Base-by-base conservation (phyloP, 2,888 invertebrate genomes). In the Eucera pruinosa region DNA sequence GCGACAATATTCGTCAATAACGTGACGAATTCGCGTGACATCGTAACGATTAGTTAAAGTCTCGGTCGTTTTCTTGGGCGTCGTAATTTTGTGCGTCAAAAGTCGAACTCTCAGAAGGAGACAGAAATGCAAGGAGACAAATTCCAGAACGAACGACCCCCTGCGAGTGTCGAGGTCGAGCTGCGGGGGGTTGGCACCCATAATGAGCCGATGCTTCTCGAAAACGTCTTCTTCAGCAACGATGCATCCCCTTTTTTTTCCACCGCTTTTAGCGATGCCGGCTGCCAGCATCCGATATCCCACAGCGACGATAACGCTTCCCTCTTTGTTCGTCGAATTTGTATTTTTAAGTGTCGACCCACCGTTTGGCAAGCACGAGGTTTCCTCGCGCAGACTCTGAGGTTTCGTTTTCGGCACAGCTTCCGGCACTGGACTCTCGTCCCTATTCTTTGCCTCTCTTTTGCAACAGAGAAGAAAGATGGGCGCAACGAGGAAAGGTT, bases 171-270 rank as follows among this genome's bases (percentile, higher is more conserved):
- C 81, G 88, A 90, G 88, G 89, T 86, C 86, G 80, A 87, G 84
- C 89, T 76, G 86, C 90, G 87, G 90, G 90, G 85, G 88, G 87
- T 88, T 90, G 89, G 88, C 89, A 88, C 81, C 87, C 89, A 87
- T 90, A 91, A 91, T 90, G 90, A 90, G 87, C 80, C 89, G 81
- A 83, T 78, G 84, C 78, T 87, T 83, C 85, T 83, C 85, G 79
- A 84, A 81, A 78, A 72, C 75, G 76, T 82, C 83, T 71, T 70
- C 65, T 66, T 80, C 80, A 67, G 66, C 75, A 71, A 78, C 69
- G 55, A 60, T 61, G 68, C 45, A 70, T 76, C 67, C 64, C 62
- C 69, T 65, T 69, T 61, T 65, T 68, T 78, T 78, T 47, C 81
- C 64, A 55, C 47, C 82, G 36, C 25, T 33, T 43, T 47, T 11